Conservation (phyloP, 37 sponge, comb jelly and placozoan genomes). For the Oscarella lobularis region DNA sequence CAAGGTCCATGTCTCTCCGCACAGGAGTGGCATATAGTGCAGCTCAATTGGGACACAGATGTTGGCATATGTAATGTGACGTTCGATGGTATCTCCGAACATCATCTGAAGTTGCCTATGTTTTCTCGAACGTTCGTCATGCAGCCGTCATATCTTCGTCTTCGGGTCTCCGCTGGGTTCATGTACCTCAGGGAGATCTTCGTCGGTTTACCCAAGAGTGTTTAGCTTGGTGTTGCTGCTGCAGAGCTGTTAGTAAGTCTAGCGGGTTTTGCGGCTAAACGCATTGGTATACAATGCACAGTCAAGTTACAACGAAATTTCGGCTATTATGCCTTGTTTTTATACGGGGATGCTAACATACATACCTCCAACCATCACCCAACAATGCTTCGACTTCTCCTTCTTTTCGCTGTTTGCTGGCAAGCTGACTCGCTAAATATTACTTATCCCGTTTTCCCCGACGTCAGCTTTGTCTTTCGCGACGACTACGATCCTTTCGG, state of each 20-base stretch:
- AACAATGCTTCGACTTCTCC: too few relatives aligned
- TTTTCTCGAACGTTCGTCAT: background rate
- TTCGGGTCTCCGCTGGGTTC: background rate
- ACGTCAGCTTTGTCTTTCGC: background rate
- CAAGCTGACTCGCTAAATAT: too few relatives aligned
- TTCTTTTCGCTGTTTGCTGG: too few relatives aligned
- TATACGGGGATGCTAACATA: too few relatives aligned
- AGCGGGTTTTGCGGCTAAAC: too few relatives aligned
- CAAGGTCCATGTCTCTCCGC: background rate
- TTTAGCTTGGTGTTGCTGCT: too few relatives aligned
- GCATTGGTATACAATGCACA: too few relatives aligned
- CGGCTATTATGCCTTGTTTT: too few relatives aligned
- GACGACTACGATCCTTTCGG: background rate
- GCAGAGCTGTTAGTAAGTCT: too few relatives aligned
- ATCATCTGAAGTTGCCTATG: background rate
- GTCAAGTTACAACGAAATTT: too few relatives aligned
- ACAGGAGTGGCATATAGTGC: background rate
- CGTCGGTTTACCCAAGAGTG: too few relatives aligned
- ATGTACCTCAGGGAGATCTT: background rate
- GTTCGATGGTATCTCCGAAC: background rate
- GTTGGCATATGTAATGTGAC: background rate
- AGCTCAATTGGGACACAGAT: background rate
- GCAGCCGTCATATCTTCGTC: conserved; percentile 1
- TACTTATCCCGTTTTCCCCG: background rate
- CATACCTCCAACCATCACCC: too few relatives aligned